Percentiles rank a stretch among this genome's conserved stretches.
Conservation (phyloP, 1,140 invertebrate species). For the Drosophila tsacasi region DNA sequence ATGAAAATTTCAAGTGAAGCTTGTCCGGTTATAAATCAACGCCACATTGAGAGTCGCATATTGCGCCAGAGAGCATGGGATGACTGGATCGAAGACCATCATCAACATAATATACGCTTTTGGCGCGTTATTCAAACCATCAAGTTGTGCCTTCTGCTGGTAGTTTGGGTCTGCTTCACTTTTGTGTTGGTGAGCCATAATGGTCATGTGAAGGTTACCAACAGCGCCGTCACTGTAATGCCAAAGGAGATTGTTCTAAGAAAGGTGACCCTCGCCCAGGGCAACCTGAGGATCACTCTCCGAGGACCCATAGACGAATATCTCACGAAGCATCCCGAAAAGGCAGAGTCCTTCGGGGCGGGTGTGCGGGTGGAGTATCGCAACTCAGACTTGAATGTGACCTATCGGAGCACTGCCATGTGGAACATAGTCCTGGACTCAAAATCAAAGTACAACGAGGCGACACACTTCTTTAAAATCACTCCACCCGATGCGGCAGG, state of each 20-base stretch:
- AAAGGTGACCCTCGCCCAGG: not conserved
- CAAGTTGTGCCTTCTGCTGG: not conserved
- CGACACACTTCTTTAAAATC: not conserved
- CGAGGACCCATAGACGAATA: not conserved
- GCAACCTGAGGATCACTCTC: not conserved
- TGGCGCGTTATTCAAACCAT: not conserved
- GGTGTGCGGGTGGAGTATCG: slow-evolving; percentile 13
- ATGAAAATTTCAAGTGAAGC: not conserved
- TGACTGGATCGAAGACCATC: not conserved
- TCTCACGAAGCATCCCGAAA: not conserved
- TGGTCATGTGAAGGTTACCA: not conserved
- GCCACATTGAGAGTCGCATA: not conserved
- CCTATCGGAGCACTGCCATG: not conserved
- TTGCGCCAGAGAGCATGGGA: not conserved
- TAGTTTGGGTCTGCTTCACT: not conserved
- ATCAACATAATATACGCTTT: not conserved
- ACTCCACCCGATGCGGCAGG: not conserved
- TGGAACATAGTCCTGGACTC: slow-evolving; percentile 9
- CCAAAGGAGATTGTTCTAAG: not conserved
- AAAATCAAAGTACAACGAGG: not conserved
- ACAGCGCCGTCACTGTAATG: not conserved
- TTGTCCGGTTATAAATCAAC: not conserved
- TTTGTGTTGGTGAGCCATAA: not conserved
- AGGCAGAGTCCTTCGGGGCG: not conserved
- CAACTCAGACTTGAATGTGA: not conserved